These are phyloP conservation scores for Pachymerium ferrugineum DNA, from an alignment of 2,888 invertebrate genomes.

Conservation along the genomic window DNA sequence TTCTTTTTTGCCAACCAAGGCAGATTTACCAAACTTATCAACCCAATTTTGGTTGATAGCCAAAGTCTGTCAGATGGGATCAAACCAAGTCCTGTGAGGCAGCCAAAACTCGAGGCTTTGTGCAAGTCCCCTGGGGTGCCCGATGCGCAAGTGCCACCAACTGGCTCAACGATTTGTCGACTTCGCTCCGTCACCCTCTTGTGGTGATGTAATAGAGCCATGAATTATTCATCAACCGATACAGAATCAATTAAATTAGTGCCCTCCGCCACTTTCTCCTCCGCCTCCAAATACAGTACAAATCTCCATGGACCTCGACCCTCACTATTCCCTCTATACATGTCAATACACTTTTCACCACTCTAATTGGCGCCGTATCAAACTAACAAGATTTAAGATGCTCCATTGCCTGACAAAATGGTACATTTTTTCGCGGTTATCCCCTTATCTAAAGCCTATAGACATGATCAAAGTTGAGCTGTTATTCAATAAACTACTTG, in stretches of 20 bases:
- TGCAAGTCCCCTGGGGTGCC: not conserved
- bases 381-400: constrained; percentile 8
- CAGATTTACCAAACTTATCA: not conserved
- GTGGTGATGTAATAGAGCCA: constrained; percentile 4
- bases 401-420: constrained; percentile 9
- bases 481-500: not conserved
- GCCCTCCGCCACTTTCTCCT: constrained; percentile 8
- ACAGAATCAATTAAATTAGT: constrained; percentile 4
- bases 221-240: constrained; percentile 8
- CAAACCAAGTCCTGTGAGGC: not conserved
- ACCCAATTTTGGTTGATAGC: not conserved
- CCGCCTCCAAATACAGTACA: not conserved
- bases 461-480: not conserved
- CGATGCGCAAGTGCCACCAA: not conserved
- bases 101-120: not conserved
- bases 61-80: not conserved
- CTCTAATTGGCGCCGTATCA: constrained; percentile 3
- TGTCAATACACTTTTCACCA: constrained; percentile 8
- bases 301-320: constrained; percentile 3
- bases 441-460: not conserved
- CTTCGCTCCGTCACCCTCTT: not conserved
- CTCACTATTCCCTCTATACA: constrained; percentile 2
- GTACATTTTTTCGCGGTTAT: not conserved
- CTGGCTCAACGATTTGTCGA: constrained; percentile 9
- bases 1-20: not conserved